Evolutionary conservation across 2,888 invertebrate genomes (phyloP).

Genomic region (Rhingia rostrata): DNA sequence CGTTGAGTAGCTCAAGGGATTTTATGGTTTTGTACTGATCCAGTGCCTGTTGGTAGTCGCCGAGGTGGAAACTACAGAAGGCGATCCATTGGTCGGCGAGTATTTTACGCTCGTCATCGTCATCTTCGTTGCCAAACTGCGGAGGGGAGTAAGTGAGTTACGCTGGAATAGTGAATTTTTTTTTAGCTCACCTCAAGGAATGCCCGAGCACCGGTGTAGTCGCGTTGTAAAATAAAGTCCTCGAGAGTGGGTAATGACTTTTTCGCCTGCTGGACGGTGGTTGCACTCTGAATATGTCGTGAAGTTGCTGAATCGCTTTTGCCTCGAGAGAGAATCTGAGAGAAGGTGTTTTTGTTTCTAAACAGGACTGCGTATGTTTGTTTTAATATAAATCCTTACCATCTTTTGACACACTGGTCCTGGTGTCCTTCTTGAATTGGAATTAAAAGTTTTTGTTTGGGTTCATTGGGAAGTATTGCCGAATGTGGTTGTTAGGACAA

Average conservation of each 20-base stretch:
- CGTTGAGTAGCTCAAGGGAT: slow-evolving; percentile 83
- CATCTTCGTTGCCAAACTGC: slow-evolving; percentile 78
- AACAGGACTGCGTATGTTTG: not conserved
- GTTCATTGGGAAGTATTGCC: not conserved
- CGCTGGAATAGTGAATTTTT: not conserved
- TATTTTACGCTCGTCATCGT: slow-evolving; percentile 77
- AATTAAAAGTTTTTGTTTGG: not conserved
- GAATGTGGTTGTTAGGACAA: slow-evolving; percentile 4
- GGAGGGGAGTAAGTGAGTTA: not conserved
- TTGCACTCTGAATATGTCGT: slow-evolving; percentile 77
- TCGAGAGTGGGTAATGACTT: slow-evolving; percentile 91
- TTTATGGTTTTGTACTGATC: slow-evolving; percentile 87
- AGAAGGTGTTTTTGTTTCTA: slow-evolving; percentile 1
- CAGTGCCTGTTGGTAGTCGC: slow-evolving; percentile 93
- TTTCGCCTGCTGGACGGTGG: slow-evolving; percentile 76
- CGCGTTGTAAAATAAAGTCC: slow-evolving; percentile 93
- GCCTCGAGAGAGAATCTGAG: slow-evolving; percentile 91
- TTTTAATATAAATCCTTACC: slow-evolving; percentile 20
- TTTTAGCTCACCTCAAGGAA: slow-evolving; percentile 90
- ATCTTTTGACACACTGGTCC: slow-evolving; percentile 18
- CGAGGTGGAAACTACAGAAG: slow-evolving; percentile 97
- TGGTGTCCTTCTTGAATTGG: not conserved
- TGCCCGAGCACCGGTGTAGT: slow-evolving; percentile 97
- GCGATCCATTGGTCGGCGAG: slow-evolving; percentile 93
- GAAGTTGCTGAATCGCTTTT: slow-evolving; percentile 88